A percentile compares a stretch with the other conserved stretches of the same genome.
Conservation (phyloP, 2,888 invertebrate species). For the Gastracanthus pulcherrimus region DNA sequence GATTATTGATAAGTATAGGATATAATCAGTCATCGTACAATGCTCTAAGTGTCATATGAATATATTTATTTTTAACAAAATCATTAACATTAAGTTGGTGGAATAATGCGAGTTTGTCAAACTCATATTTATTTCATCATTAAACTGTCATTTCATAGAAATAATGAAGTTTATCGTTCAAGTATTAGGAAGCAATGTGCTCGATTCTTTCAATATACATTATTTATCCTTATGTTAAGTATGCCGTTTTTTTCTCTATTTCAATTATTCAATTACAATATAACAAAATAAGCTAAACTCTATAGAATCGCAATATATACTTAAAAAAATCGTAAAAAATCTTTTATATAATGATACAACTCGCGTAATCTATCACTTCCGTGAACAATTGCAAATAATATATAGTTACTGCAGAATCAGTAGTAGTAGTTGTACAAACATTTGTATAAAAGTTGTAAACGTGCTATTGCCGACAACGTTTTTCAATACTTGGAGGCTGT, state of each 20-base stretch:
- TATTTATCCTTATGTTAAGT: not conserved
- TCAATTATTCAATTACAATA: not conserved
- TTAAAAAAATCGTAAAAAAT: not conserved
- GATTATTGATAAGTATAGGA: too few relatives aligned
- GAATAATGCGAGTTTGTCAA: not conserved
- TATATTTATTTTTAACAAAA: constrained; percentile 12
- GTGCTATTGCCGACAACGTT: not conserved
- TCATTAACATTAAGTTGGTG: not conserved
- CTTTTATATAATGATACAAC: not conserved
- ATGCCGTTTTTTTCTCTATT: not conserved
- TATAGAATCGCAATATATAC: not conserved
- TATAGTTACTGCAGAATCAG: too few relatives aligned
- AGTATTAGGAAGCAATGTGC: not conserved
- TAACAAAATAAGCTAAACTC: not conserved
- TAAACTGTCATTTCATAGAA: not conserved
- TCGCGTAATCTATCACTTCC: not conserved
- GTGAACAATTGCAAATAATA: too few relatives aligned
- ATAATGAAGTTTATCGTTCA: not conserved
- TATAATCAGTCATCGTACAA: not conserved
- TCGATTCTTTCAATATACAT: not conserved
- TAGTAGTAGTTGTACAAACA: not conserved
- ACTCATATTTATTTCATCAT: not conserved
- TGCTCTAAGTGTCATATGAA: not conserved
- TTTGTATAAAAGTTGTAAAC: not conserved
- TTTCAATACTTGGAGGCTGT: too few relatives aligned